Evolutionary conservation across 2,113 vertebrate species (phyloP).

Genomic region (Tilapia sparmanii): DNA sequence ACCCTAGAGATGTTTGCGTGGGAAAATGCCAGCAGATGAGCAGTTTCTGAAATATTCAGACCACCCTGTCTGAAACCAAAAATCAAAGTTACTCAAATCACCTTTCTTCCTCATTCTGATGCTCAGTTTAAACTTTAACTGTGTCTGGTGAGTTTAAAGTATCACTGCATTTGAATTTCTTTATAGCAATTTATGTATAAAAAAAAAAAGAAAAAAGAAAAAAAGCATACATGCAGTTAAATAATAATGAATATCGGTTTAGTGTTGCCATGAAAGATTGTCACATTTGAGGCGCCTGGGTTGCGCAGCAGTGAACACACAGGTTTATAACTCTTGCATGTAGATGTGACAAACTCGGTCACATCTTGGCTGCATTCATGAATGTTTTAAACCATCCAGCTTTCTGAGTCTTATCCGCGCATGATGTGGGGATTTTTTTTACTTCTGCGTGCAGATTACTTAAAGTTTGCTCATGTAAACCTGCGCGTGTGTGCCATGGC

Average conservation of each 20-base stretch:
- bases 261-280: neutral
- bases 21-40: neutral
- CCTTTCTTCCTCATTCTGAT: neutral
- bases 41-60: neutral
- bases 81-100: neutral
- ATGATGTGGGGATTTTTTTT: neutral
- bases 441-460: neutral
- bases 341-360: neutral
- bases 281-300: neutral
- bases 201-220: fast-evolving
- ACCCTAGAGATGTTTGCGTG: fast-evolving
- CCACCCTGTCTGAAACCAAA: neutral
- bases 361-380: neutral
- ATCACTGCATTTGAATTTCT: neutral
- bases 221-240: neutral
- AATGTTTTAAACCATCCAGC: neutral
- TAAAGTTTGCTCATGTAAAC: neutral
- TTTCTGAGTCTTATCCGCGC: neutral
- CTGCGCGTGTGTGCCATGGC: neutral
- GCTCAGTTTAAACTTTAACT: neutral
- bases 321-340: neutral
- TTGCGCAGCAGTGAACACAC: neutral
- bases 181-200: neutral
- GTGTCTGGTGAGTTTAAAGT: neutral
- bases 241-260: neutral